phyloP scores from a whole-genome alignment of 2,888 invertebrate species.

The Chironomus riparius region DNA sequence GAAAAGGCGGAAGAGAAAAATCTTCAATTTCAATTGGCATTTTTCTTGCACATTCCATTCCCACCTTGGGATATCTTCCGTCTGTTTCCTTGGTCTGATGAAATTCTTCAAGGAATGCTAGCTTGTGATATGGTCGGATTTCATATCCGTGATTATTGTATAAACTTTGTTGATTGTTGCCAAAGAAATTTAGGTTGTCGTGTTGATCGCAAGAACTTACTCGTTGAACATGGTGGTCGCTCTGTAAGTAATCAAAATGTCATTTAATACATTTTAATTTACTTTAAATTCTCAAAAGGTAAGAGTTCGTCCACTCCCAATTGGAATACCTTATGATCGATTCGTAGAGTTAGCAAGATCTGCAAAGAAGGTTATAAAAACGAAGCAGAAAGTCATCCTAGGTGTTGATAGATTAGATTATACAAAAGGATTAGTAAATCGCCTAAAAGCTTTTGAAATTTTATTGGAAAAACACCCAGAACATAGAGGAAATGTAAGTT shows the following conservation, averaged over 20 bases:
- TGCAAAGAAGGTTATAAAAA: slow-evolving; percentile 57
- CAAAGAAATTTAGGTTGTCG: slow-evolving; percentile 78
- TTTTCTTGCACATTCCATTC: slow-evolving; percentile 92
- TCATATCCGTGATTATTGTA: slow-evolving; percentile 82
- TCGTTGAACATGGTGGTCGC: slow-evolving; percentile 80
- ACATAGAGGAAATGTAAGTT: slow-evolving; percentile 68
- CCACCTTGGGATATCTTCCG: slow-evolving; percentile 91
- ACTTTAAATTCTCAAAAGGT: not conserved
- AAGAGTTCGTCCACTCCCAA: slow-evolving; percentile 67
- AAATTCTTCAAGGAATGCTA: slow-evolving; percentile 84
- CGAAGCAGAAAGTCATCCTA: slow-evolving; percentile 70
- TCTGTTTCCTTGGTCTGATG: slow-evolving; percentile 87
- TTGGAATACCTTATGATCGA: slow-evolving; percentile 80
- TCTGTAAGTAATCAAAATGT: slow-evolving; percentile 51
- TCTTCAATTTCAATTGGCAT: slow-evolving; percentile 71
- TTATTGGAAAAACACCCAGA: slow-evolving; percentile 75
- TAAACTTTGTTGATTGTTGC: slow-evolving; percentile 87
- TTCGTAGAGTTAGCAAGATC: slow-evolving; percentile 72
- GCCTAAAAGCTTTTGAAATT: slow-evolving; percentile 72
- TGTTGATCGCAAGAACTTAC: slow-evolving; percentile 75
- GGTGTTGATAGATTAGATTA: slow-evolving; percentile 86
- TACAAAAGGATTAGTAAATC: slow-evolving; percentile 80
- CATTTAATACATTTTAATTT: not conserved
- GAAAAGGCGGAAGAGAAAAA: slow-evolving; percentile 73
- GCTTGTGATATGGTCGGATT: slow-evolving; percentile 90